Evolutionary conservation across 2,797 vertebrate genomes (phyloP), one percentile per base, ranked within the genome.

Genomic region (Selene dorsalis): DNA sequence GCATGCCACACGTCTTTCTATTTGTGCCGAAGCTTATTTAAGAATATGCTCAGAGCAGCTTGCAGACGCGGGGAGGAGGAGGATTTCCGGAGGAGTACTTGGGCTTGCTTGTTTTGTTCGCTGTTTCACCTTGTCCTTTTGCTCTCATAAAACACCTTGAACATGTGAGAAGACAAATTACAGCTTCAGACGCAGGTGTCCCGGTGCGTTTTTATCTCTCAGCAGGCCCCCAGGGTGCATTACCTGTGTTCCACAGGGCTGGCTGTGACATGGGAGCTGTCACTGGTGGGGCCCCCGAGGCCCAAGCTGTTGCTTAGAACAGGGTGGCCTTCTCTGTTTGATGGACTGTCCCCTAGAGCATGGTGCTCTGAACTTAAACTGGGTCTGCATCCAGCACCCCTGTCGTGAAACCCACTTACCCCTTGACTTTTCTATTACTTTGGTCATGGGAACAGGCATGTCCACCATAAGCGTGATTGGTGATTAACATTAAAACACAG

Each of bases 101-200:
- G 77, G 79, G 61, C 83, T 62, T 18, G 82, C 87, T 82, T 88
- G 88, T 92, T 88, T 85, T 92, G 92, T 81, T 93, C 84, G 77
- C 85, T 91, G 86, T 89, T 94, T 95, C 90, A 94, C 94, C 93
- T 94, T 93, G 93, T 94, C 90, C 87, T 92, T 85, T 82, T 87
- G 87, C 88, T 89, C 92, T 94, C 91, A 94, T 94, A 93, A 95
- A 94, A 94, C 94, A 94, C 90, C 91, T 91, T 88, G 91, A 94
- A 95, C 94, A 95, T 89, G 92, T 92, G 91, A 88, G 86, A 92
- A 94, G 92, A 95, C 95, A 95, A 95, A 95, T 95, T 94, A 93
- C 92, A 90, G 89, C 92, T 88, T 89, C 91, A 93, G 83, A 92
- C 84, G 67, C 93, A 94, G 95, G 93, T 95, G 94, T 95, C 90